Percentiles rank a stretch among this genome's conserved stretches.
phyloP scores from a whole-genome alignment of 2,113 vertebrate species.

The Orthonyx spaldingii region DNA sequence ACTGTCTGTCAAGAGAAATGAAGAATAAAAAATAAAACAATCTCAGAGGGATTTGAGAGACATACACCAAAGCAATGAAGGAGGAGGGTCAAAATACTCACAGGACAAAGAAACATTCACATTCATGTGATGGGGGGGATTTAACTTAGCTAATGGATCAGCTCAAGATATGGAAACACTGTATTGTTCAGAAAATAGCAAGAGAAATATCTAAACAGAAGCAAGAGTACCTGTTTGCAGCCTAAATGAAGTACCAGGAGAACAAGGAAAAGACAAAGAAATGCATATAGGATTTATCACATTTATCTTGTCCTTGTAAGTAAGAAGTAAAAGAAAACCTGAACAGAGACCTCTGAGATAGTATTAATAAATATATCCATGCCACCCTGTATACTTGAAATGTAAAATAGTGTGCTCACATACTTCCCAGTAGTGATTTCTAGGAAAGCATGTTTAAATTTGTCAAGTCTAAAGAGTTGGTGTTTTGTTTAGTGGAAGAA shows the following conservation, averaged over 20 bases:
- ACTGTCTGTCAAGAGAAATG: not conserved
- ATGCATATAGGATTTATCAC: not conserved
- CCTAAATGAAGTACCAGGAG: not conserved
- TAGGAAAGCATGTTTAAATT: conserved; percentile 4
- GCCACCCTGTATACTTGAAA: not conserved
- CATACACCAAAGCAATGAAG: not conserved
- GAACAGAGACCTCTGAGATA: not conserved
- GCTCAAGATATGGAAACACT: not conserved
- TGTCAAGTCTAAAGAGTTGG: not conserved
- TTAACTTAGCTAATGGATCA: not conserved
- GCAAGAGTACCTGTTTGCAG: not conserved
- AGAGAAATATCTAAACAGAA: not conserved
- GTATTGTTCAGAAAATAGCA: not conserved
- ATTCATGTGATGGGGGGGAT: not conserved
- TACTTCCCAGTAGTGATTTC: not conserved
- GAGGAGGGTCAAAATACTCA: not conserved
- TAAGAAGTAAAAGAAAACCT: not conserved
- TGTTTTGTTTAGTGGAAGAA: not conserved
- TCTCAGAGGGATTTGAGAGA: not conserved
- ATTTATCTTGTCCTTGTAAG: not conserved
- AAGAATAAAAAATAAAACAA: not conserved
- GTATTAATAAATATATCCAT: not conserved
- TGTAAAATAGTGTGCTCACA: not conserved
- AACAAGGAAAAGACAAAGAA: not conserved
- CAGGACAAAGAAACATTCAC: not conserved